These are phyloP conservation scores for Oceanodroma tethys DNA, from an alignment of 2,113 vertebrate genomes.

Conservation along the genomic window DNA sequence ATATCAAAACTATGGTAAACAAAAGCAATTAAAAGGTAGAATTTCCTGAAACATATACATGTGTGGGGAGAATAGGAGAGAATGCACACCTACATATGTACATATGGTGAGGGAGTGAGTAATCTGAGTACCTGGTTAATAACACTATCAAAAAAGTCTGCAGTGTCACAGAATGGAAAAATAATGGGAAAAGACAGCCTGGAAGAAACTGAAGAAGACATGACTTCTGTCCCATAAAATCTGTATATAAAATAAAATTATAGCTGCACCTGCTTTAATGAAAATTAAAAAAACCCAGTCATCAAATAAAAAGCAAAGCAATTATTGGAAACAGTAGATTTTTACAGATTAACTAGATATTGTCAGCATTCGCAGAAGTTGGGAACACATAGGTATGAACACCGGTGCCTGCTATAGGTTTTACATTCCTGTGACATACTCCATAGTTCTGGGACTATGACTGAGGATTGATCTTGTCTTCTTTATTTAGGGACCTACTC, in stretches of 20 bases:
- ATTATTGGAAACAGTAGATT: background rate
- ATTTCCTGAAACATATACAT: background rate
- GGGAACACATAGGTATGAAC: background rate
- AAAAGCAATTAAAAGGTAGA: constrained; percentile 11
- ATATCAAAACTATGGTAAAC: background rate
- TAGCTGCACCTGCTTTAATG: background rate
- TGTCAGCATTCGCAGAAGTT: background rate
- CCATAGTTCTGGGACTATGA: background rate
- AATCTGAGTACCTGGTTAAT: background rate
- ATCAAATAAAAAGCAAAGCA: background rate
- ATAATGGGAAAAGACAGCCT: background rate
- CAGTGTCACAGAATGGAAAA: background rate
- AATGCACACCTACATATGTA: background rate
- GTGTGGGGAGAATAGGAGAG: background rate
- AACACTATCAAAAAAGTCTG: background rate
- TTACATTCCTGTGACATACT: background rate
- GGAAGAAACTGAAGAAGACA: background rate
- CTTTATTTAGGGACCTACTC: background rate
- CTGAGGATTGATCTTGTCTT: background rate
- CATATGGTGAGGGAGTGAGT: background rate
- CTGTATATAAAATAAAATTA: background rate
- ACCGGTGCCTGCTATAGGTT: background rate
- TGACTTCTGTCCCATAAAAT: background rate
- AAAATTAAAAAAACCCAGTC: background rate
- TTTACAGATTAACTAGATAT: background rate